A percentile compares a stretch with the other conserved stretches of the same genome.
phyloP scores from a whole-genome alignment of 2,888 invertebrate species.

The Xestia ashworthii region DNA sequence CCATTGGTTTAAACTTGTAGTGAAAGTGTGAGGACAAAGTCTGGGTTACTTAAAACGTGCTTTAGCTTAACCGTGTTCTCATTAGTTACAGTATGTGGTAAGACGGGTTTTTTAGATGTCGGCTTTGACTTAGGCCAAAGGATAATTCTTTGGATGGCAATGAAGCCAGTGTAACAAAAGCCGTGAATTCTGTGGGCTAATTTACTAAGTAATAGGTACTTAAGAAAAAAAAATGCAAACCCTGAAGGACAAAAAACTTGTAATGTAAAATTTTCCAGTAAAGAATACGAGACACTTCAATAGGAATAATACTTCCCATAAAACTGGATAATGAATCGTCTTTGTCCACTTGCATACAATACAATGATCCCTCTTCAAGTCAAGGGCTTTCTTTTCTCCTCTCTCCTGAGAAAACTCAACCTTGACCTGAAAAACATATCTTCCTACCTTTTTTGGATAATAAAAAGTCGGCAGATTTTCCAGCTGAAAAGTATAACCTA shows the following conservation, averaged over 20 bases:
- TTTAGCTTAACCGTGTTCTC: not conserved
- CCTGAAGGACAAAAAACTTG: no score
- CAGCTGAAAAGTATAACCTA: not conserved
- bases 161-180: not conserved
- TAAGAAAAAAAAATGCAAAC: not conserved
- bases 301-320: constrained; percentile 36
- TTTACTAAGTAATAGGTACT: not conserved
- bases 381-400: constrained; percentile 38
- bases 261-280: not conserved
- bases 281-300: not conserved
- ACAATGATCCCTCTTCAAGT: constrained; percentile 45
- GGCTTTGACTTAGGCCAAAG: not conserved
- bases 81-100: not conserved
- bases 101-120: not conserved
- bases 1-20: not conserved
- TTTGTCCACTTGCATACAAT: constrained; percentile 54
- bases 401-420: constrained; percentile 32
- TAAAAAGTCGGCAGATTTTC: not conserved
- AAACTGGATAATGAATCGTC: constrained; percentile 46
- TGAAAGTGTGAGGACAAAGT: not conserved
- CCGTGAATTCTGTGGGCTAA: no score
- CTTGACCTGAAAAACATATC: constrained; percentile 40
- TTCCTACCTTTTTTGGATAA: constrained; percentile 1
- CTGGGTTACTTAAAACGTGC: not conserved
- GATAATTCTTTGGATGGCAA: not conserved